phyloP scores from a whole-genome alignment of 2,113 vertebrate species.

The Ursus arctos region DNA sequence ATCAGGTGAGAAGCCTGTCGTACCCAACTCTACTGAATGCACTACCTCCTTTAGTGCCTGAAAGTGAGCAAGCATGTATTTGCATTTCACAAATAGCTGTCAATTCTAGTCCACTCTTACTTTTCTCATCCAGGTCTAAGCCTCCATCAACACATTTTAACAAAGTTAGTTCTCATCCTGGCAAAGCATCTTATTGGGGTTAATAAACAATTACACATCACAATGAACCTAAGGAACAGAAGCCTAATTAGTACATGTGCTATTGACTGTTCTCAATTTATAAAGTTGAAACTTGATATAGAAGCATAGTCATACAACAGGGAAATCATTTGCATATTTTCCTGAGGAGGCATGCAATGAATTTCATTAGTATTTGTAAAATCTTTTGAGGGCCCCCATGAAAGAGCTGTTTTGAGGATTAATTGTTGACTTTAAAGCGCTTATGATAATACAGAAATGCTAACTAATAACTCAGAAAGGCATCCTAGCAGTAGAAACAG shows the following conservation, averaged over 20 bases:
- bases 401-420: conserved; percentile 60
- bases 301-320: conserved; percentile 10
- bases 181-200: not conserved
- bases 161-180: conserved; percentile 19
- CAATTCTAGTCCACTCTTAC: not conserved
- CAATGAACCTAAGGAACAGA: conserved; percentile 51
- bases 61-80: conserved; percentile 38
- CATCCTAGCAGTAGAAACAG: not conserved
- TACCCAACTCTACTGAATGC: conserved; percentile 6
- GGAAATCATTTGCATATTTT: conserved; percentile 68
- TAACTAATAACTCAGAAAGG: conserved; percentile 36
- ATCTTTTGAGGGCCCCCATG: conserved; percentile 1
- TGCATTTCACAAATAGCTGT: conserved; percentile 60
- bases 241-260: conserved; percentile 57
- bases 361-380: conserved; percentile 71
- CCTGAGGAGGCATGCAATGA: not conserved
- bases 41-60: not conserved
- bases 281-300: conserved; percentile 50
- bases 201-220: conserved; percentile 67
- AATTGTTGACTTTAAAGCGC: conserved; percentile 55
- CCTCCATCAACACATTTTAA: conserved; percentile 42
- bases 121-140: conserved; percentile 23
- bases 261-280: not conserved
- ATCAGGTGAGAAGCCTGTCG: not conserved
- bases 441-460: conserved; percentile 27